Conservation (phyloP, 2,888 invertebrate genomes). For the Chaetoderma sp. region DNA sequence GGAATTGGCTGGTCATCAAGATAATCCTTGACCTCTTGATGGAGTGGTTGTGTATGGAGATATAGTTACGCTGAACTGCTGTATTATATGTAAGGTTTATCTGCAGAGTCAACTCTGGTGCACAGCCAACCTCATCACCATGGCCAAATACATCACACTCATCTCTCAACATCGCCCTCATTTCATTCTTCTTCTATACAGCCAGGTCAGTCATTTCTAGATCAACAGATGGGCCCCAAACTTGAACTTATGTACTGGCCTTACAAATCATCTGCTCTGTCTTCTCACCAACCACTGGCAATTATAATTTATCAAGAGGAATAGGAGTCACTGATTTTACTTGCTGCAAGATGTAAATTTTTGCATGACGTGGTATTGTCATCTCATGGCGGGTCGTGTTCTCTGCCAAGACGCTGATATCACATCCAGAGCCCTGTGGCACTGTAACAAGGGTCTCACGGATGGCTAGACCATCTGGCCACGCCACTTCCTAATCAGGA, state of each 20-base stretch:
- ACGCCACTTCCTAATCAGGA: not conserved
- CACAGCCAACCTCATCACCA: slow-evolving; percentile 34
- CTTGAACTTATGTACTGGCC: not conserved
- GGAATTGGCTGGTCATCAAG: slow-evolving; percentile 27
- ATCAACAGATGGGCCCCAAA: slow-evolving; percentile 33
- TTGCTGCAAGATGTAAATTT: not conserved
- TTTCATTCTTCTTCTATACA: slow-evolving; percentile 11
- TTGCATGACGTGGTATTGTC: not conserved
- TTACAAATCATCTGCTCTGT: too few species aligned
- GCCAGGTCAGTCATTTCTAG: slow-evolving; percentile 10
- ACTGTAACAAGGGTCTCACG: not conserved
- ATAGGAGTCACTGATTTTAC: not conserved
- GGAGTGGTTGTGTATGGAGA: slow-evolving; percentile 33
- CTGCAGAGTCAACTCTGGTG: slow-evolving; percentile 26
- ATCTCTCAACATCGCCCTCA: slow-evolving; percentile 27
- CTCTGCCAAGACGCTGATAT: not conserved
- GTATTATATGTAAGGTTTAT: slow-evolving; percentile 29
- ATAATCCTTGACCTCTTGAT: slow-evolving; percentile 41
- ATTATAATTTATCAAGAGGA: too few species aligned
- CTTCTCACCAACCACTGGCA: too few species aligned
- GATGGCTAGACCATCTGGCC: not conserved
- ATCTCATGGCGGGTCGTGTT: slow-evolving; percentile 1
- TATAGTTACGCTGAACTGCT: slow-evolving; percentile 33
- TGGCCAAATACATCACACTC: slow-evolving; percentile 30
- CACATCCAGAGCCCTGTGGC: not conserved